A percentile compares a stretch with the other conserved stretches of the same genome.
Conservation (phyloP, 1,140 invertebrate genomes). For the Drosophila serrata region DNA sequence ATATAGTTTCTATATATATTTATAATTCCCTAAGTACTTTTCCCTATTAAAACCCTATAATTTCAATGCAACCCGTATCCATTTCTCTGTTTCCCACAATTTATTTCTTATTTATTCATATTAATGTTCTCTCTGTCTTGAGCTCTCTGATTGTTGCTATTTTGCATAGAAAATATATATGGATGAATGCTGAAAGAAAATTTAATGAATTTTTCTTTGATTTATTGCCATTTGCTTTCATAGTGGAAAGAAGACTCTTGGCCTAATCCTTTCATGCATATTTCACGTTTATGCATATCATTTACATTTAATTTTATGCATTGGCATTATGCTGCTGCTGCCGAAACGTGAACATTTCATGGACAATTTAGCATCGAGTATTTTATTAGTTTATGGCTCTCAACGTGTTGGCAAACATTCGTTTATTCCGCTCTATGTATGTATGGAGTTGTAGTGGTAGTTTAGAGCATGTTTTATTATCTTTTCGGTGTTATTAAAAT, state of each 20-base stretch:
- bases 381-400: slow-evolving; percentile 49
- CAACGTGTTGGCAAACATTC: slow-evolving; percentile 21
- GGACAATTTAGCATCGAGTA: slow-evolving; percentile 49
- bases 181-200: not conserved
- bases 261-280: slow-evolving; percentile 40
- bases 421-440: slow-evolving; percentile 16
- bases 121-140: slow-evolving; percentile 7
- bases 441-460: slow-evolving; percentile 1
- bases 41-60: not conserved
- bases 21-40: not conserved
- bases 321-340: slow-evolving; percentile 52
- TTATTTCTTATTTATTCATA: slow-evolving; percentile 10
- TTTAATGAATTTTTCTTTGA: slow-evolving; percentile 24
- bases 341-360: slow-evolving; percentile 44
- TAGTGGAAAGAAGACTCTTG: not conserved
- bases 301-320: slow-evolving; percentile 68
- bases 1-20: not conserved
- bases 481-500: slow-evolving; percentile 67
- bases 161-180: not conserved
- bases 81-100: slow-evolving; percentile 19
- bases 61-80: not conserved
- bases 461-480: slow-evolving; percentile 32
- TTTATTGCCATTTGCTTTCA: slow-evolving; percentile 6
- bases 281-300: slow-evolving; percentile 57
- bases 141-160: not conserved